Evolutionary conservation across 2,797 vertebrate species (phyloP).

Genomic region (Anguilla megastoma): DNA sequence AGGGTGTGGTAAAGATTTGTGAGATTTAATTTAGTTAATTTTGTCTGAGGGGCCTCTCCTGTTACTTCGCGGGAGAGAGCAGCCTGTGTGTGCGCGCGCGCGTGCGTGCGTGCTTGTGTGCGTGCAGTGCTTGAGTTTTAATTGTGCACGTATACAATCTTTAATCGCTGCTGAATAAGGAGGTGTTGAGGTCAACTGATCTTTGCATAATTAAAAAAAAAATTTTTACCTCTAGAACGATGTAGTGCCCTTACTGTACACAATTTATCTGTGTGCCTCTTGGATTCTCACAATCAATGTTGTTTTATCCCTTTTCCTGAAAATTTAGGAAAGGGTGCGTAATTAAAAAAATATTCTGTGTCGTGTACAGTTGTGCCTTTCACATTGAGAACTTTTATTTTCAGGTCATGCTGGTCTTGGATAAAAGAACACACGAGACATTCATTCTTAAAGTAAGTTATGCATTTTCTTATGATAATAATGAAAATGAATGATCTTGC

Average conservation of each 20-base stretch:
- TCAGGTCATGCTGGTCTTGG: slow-evolving; percentile 97
- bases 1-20: background rate
- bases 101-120: background rate
- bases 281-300: background rate
- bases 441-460: slow-evolving; percentile 93
- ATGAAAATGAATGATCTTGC: background rate
- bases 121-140: background rate
- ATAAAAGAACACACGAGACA: slow-evolving; percentile 92
- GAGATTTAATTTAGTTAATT: background rate
- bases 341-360: background rate
- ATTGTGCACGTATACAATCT: background rate
- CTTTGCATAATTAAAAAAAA: too few species aligned
- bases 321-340: background rate
- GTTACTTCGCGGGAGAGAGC: background rate
- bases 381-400: slow-evolving; percentile 40
- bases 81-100: background rate
- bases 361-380: background rate
- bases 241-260: background rate
- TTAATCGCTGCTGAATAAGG: background rate
- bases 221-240: background rate
- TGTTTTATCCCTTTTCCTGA: background rate
- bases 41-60: background rate
- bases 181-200: too few species aligned
- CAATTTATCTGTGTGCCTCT: background rate
- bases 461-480: background rate